A percentile compares a stretch with the other conserved stretches of the same genome.
phyloP scores from a whole-genome alignment of 2,888 invertebrate species.

The Diarsia rubi region DNA sequence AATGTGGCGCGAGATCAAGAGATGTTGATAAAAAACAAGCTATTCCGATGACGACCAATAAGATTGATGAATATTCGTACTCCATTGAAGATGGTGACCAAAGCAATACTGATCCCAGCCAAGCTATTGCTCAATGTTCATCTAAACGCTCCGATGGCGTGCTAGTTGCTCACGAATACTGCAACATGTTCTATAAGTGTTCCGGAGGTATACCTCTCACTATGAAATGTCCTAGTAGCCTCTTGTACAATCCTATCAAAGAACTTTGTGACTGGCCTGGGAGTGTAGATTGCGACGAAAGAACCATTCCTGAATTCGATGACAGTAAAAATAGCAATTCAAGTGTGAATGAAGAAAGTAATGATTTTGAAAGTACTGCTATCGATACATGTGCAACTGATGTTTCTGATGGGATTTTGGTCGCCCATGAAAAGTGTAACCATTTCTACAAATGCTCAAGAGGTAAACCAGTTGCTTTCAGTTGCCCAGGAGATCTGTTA shows the following conservation, averaged over 20 bases:
- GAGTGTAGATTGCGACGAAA: slow-evolving; percentile 67
- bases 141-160: slow-evolving; percentile 60
- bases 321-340: not conserved
- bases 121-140: slow-evolving; percentile 65
- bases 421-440: slow-evolving; percentile 73
- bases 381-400: slow-evolving; percentile 63
- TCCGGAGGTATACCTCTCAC: slow-evolving; percentile 58
- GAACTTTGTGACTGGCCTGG: slow-evolving; percentile 67
- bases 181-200: slow-evolving; percentile 71
- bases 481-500: slow-evolving; percentile 64
- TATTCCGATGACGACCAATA: not conserved
- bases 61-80: not conserved
- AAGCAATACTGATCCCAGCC: slow-evolving; percentile 32
- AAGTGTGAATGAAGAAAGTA: not conserved
- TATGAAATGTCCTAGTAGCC: slow-evolving; percentile 55
- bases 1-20: slow-evolving; percentile 68
- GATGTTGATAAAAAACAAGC: slow-evolving; percentile 24
- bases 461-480: slow-evolving; percentile 59
- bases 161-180: slow-evolving; percentile 69
- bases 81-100: slow-evolving; percentile 25
- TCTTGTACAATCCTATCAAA: slow-evolving; percentile 64
- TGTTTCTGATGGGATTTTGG: slow-evolving; percentile 65
- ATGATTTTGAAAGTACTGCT: slow-evolving; percentile 1
- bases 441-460: slow-evolving; percentile 72
- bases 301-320: slow-evolving; percentile 44